Base-by-base conservation (phyloP, 2,797 vertebrate genomes). In the Periophthalmus magnuspinnatus region DNA sequence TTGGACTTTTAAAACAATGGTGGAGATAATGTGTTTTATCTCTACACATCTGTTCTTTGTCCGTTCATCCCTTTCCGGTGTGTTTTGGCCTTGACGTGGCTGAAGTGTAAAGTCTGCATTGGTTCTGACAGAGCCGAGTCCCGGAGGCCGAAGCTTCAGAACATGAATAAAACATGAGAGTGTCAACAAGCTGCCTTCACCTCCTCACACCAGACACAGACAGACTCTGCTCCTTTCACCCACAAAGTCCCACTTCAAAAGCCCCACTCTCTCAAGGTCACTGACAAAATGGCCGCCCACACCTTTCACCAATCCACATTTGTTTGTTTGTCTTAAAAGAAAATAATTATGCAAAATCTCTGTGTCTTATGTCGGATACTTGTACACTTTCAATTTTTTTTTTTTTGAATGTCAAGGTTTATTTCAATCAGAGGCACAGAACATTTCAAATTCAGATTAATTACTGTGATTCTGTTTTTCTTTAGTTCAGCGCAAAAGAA, bases 91-190 rank as follows among this genome's bases (percentile, higher is more conserved):
- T 21, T 38, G 33, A 38, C 60, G 11, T 62, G 60, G 19, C 22
- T 22, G 36, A 62, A 45, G 57, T 59, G 28, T 33, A 34, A 59
- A 59, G 36, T 22, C 36, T 21, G n/a, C 6, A 41, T 38, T 22
- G n/a, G 19, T 61, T n/a, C 59, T 61, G 59, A 61, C 59, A 61
- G 59, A 21, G 33, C 59, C 5, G 59, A n/a, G 34, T 21, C 59
- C 21, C 60, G 13, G 60, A 62, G 60, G 60, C 34, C n/a, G n/a
- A 2, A 0, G 33, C 32, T n/a, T 60, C 32, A 36, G 9, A 38
- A 41, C 36, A 62, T 62, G 60, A 62, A 62, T 62, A 62, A 62
- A 62, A 62, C 60, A 62, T 62, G 17, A 5, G 34, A 10, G 60
- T 45, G 60, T 62, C 60, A 62, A 62, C 60, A 41, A 41, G 36